A percentile compares a stretch with the other conserved stretches of the same genome.
Evolutionary conservation across 2,797 vertebrate species (phyloP).

Genomic region (Chiloscyllium punctatum): DNA sequence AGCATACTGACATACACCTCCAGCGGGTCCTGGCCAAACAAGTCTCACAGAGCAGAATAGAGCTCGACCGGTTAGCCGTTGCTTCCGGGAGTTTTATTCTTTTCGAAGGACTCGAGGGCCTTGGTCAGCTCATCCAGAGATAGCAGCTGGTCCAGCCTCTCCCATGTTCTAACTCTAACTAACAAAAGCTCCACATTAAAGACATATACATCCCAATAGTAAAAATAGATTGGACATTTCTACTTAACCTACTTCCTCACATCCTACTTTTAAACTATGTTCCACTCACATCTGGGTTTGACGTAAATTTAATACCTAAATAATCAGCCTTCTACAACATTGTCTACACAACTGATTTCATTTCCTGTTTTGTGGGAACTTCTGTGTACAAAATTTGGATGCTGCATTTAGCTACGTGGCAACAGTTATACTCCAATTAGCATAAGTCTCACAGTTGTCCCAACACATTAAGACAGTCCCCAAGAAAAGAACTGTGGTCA

Average conservation of each 20-base stretch:
- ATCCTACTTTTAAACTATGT: neutral
- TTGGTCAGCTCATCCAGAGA: too few species aligned
- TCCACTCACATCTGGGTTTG: neutral
- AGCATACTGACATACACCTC: too few species aligned
- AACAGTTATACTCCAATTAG: neutral
- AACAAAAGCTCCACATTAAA: neutral
- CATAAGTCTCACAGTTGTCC: neutral
- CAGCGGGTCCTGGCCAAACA: too few species aligned
- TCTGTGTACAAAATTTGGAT: neutral
- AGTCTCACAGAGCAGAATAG: too few species aligned
- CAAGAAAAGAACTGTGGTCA: too few species aligned
- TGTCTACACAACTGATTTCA: neutral
- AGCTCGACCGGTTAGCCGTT: too few species aligned
- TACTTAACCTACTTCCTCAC: neutral
- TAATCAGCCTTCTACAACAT: neutral
- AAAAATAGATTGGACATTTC: neutral
- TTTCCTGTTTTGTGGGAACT: neutral
- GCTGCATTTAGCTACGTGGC: neutral
- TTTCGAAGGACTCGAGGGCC: too few species aligned
- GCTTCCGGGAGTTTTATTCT: too few species aligned
- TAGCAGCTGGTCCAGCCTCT: too few species aligned
- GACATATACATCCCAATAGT: neutral
- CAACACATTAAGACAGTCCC: neutral
- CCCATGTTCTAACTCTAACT: too few species aligned
- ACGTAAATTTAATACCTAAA: too few species aligned